Evolutionary conservation across 1,140 invertebrate species (phyloP), one percentile per base, ranked within the genome.

Genomic region (Dendrolimus kikuchii): DNA sequence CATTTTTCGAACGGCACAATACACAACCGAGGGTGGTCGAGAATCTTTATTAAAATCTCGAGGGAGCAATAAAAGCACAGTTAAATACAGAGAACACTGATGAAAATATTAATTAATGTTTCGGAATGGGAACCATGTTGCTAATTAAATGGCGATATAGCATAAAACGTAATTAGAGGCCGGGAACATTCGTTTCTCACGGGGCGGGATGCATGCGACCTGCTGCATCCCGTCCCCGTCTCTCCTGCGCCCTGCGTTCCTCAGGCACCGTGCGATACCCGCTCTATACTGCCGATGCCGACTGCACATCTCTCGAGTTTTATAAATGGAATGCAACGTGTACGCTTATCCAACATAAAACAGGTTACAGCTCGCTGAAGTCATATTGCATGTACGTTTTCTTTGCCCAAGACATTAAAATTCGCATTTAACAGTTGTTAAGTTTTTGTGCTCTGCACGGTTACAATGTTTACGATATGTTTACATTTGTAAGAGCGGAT

Each of bases 61-160:
- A 77, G 73, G 68, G 77, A 80, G 78, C 74, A 83, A 83, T 86
- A 86, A 86, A 83, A 86, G 78, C 74, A 86, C 82, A 83, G 75
- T 83, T 81, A 81, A 83, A 86, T 77, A 78, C 75, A 71, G 71
- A 71, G 78, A 80, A 80, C 74, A 78, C 76, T 81, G 78, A 81
- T 82, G 80, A 81, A 86, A 86, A 83, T 86, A 83, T 86, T 86
- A 86, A 86, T 86, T 83, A 86, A 82, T 83, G 80, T 83, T 81
- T 81, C 71, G 76, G 73, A 86, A 86, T 82, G 78, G 73, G 72
- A 80, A 86, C 83, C 80, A 81, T 81, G 77, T 82, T 80, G 82
- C 80, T 86, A 86, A 86, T 86, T 83, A 86, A 83, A 86, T 80
- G 80, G 76, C 78, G 77, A 86, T 86, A 86, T 81, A 75, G 78